Evolutionary conservation across 1,140 invertebrate genomes (phyloP).

Genomic region (Lepidurus arcticus): DNA sequence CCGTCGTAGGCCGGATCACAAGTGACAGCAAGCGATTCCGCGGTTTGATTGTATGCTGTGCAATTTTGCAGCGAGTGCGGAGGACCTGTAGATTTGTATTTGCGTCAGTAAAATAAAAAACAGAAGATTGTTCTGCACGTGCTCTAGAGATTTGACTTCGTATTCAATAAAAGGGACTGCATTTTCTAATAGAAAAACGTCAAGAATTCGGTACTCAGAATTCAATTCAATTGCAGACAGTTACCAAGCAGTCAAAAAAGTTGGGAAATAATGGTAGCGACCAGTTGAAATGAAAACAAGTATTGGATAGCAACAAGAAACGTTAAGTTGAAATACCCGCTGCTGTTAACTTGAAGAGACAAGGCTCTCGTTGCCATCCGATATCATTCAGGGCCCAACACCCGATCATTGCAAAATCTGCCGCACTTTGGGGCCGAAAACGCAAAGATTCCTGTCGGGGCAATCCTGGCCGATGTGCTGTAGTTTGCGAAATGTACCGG

Average conservation of each 20-base stretch:
- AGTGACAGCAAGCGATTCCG: constrained; percentile 39
- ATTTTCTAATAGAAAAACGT: neutral
- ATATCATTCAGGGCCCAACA: constrained; percentile 72
- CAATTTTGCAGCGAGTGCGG: constrained; percentile 42
- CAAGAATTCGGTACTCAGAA: too few species aligned
- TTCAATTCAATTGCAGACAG: neutral
- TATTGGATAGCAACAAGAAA: neutral
- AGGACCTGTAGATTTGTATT: constrained; percentile 36
- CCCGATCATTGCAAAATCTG: constrained; percentile 62
- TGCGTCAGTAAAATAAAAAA: constrained; percentile 6
- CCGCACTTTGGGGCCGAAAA: constrained; percentile 56
- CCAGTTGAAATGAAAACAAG: neutral
- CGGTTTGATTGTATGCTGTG: constrained; percentile 41
- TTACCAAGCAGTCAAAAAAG: neutral
- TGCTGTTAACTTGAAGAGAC: constrained; percentile 74
- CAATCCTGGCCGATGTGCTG: neutral
- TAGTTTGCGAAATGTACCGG: neutral
- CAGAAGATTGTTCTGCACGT: neutral
- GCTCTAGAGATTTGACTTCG: neutral
- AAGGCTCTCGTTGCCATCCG: constrained; percentile 65
- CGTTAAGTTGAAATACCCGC: constrained; percentile 53
- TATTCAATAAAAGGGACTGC: neutral
- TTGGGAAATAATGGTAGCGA: neutral
- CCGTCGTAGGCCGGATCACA: constrained; percentile 42
- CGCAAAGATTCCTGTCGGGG: constrained; percentile 14